Conservation (phyloP, 2,888 invertebrate genomes). For the Euproctis similis region DNA sequence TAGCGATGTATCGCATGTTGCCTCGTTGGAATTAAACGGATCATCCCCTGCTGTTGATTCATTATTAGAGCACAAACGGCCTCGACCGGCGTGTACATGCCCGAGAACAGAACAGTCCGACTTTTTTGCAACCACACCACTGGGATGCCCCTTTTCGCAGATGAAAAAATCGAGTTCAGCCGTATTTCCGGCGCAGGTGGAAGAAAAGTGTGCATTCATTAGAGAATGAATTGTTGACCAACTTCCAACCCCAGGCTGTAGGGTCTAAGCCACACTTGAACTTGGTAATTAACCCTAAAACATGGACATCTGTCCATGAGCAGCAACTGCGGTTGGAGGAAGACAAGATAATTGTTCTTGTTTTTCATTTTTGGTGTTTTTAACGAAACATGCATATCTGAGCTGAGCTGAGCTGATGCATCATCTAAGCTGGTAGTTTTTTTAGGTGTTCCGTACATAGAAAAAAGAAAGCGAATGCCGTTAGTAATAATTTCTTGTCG, state of each 20-base stretch:
- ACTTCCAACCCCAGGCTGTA: neutral
- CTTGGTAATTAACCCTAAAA: too few species aligned
- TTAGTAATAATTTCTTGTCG: too few species aligned
- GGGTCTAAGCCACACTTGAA: too few species aligned
- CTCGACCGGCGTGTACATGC: constrained; percentile 20
- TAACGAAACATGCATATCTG: neutral
- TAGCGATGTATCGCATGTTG: constrained; percentile 15
- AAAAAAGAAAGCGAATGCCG: too few species aligned
- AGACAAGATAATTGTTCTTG: neutral
- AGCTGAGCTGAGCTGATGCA: too few species aligned
- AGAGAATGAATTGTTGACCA: neutral
- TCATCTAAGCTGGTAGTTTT: too few species aligned
- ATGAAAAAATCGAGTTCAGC: constrained; percentile 9
- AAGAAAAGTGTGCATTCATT: constrained; percentile 7
- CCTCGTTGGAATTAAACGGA: constrained; percentile 9
- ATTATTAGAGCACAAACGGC: constrained; percentile 13
- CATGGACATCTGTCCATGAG: too few species aligned
- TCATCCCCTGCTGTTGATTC: constrained; percentile 11
- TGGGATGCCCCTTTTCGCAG: constrained; percentile 18
- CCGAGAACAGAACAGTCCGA: constrained; percentile 21
- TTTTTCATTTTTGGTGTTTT: constrained; percentile 1
- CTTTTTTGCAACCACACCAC: constrained; percentile 23
- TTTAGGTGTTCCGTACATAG: too few species aligned
- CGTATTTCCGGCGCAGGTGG: constrained; percentile 21
- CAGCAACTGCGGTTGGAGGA: neutral